Conservation (phyloP, 2,113 vertebrate genomes). For the Numida meleagris region DNA sequence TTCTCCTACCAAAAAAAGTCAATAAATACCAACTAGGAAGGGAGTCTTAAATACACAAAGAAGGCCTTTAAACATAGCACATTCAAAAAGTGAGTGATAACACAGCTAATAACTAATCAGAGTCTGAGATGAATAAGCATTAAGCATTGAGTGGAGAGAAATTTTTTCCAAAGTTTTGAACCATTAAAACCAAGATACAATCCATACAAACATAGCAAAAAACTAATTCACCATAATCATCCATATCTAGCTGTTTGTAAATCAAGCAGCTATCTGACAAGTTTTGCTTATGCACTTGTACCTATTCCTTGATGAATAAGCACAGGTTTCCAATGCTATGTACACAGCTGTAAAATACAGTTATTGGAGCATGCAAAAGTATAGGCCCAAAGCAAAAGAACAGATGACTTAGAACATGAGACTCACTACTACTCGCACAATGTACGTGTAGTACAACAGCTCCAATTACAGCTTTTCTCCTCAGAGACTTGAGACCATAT, state of each 20-base stretch:
- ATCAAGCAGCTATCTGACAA: neutral
- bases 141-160: neutral
- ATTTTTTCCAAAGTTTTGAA: neutral
- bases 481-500: neutral
- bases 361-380: neutral
- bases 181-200: neutral
- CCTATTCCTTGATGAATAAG: neutral
- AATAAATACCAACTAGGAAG: neutral
- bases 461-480: neutral
- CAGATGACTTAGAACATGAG: neutral
- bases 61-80: neutral
- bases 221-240: neutral
- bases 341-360: neutral
- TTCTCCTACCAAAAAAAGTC: neutral
- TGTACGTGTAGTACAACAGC: neutral
- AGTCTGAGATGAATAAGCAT: neutral
- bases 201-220: neutral
- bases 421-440: neutral
- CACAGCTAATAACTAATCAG: neutral
- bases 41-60: neutral
- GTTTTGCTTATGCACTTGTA: neutral
- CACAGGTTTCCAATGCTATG: neutral
- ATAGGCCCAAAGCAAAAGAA: neutral
- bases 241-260: neutral
- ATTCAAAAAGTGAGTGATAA: neutral